Base-by-base conservation (phyloP, 2,113 vertebrate genomes). In the Ceuthmochares aereus region DNA sequence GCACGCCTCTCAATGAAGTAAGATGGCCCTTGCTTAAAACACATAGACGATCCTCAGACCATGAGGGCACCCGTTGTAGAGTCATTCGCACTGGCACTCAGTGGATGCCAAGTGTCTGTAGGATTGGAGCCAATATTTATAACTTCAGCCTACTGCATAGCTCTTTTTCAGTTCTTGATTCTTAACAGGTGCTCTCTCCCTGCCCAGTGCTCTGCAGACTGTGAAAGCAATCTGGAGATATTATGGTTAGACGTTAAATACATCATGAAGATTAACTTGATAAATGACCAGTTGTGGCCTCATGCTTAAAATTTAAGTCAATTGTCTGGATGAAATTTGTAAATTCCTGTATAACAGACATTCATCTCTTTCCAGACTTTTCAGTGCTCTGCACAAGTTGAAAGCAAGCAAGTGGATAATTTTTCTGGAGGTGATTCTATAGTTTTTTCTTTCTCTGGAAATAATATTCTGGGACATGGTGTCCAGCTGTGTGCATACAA, bases 221-320 rank as follows among this genome's bases (percentile, higher is more conserved):
- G 93, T 85, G 93, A 94, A 94, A 92, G 74, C 74, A 91, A 66
- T 93, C 47, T 93, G 94, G 76, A 79, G 27, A 78, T 82, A 66
- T 94, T 95, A 79, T 23, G 51, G 74, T 93, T 88, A 89, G 85
- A 84, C 90, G 81, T 69, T 94, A 91, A 95, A 95, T 96, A 87
- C 63, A 93, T 96, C 85, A 78, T 19, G 40, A 94, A 96, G 92
- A 92, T 94, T 95, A 94, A 92, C 82, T 84, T 96, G 90, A 95
- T 95, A 95, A 93, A 94, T 78, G 59, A 52, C 93, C 87, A 74
- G 74, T 96, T 96, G 72, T 92, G 93, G 78, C 79, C 59, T 83
- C 52, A 26, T 34, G 90, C 82, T 96, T 88, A 87, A 96, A 94
- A 88, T 95, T 91, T 69, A 95, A 95, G 92, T 94, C 93, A 92